Base-by-base conservation (phyloP, 92 coral and sea anemone genomes). In the Desmophyllum pertusum region DNA sequence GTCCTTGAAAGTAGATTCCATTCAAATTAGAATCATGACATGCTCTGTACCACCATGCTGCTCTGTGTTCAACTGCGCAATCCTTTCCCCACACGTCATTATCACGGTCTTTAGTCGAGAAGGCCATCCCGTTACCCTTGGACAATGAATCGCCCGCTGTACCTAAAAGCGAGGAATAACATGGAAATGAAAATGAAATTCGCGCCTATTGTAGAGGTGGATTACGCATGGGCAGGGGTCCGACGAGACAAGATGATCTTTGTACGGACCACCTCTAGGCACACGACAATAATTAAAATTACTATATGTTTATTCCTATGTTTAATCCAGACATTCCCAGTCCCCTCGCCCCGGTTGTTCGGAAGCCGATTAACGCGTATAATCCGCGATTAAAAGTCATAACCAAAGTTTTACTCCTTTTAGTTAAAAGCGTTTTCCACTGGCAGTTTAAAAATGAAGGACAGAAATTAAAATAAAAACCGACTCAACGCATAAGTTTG, bases 51-150 rank as follows among this genome's bases (percentile, higher is more conserved):
- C 71, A 65, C 61, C 78, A 73, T 10, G 61, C 78, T 4, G 50
- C 55, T 43, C 51, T 73, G 57, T 73, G 35, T 1, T 15, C n/a
- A 37, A 27, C 61, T 10, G 61, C 78, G 23, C 78, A 73, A 6
- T 73, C 50, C 78, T 29, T 35, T 13, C 17, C 36, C 39, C n/a
- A 30, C 9, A 65, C 39, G 41, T 30, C 39, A 65, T 65, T 65
- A 33, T 65, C 71, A 13, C 39, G 21, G 40, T 65, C 71, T 29
- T 65, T 65, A 14, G 71, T 65, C 71, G 71, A 65, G 40, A 65
- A 65, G 40, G 38, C 39, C 71, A 65, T 65, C 23, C 71, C 71
- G 71, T 59, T 59, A 27, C 33, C 35, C 65, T 59, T 59, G 35
- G 65, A 59, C 31, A 59, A 25, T 59, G 65, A 59, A 59, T 59